Evolutionary conservation across 2,113 vertebrate species (phyloP).

Genomic region (Zosterops japonicus): DNA sequence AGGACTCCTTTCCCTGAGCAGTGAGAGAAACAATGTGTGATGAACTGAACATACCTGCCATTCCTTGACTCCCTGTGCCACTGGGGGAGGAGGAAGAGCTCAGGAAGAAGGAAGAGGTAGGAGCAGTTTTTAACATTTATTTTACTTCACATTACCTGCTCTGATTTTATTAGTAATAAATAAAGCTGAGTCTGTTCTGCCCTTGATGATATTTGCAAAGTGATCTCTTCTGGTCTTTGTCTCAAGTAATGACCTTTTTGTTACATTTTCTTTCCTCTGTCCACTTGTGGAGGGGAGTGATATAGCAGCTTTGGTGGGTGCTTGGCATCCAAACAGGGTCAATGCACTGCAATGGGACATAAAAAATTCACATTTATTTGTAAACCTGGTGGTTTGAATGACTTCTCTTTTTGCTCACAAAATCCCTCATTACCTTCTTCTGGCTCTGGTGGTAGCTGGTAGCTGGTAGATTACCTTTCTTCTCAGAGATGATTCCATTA

Average conservation of each 20-base stretch:
- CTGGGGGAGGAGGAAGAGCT: background rate
- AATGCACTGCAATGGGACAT: accelerated
- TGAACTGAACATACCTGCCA: background rate
- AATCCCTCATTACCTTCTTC: background rate
- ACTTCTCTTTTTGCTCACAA: background rate
- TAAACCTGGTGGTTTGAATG: background rate
- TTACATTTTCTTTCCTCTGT: background rate
- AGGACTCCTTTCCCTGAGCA: background rate
- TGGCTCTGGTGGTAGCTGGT: background rate
- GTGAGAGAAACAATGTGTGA: background rate
- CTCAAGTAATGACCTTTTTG: accelerated
- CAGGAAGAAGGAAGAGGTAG: background rate
- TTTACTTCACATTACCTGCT: background rate
- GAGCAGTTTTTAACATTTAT: background rate
- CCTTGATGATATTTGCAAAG: background rate
- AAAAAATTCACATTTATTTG: background rate
- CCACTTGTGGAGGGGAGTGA: background rate
- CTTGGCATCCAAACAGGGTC: background rate
- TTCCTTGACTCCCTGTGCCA: background rate
- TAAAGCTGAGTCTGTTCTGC: background rate
- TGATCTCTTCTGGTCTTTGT: background rate
- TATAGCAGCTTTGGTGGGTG: background rate
- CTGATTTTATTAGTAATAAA: background rate
- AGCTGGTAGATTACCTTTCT: too few relatives aligned
- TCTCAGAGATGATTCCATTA: background rate